phyloP scores from a whole-genome alignment of 2,888 invertebrate genomes.

The Drosophila fungiperda region DNA sequence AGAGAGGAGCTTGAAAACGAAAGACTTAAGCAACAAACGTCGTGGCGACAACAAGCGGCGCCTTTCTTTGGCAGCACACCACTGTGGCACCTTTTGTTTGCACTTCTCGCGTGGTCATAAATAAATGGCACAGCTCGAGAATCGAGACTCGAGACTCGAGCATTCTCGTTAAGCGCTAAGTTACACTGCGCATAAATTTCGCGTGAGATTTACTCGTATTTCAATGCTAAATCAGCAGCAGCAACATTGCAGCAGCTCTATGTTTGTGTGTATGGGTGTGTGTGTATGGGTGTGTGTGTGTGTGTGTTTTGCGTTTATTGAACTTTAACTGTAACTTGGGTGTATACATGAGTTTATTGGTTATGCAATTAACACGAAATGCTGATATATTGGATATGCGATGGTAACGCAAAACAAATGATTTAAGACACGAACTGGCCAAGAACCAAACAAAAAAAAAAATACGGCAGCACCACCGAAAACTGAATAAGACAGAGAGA shows the following conservation, averaged over 20 bases:
- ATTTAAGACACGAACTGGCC: conserved; percentile 74
- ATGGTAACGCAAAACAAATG: conserved; percentile 56
- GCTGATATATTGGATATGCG: conserved; percentile 36
- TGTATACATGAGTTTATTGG: conserved; percentile 56
- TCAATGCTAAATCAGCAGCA: conserved; percentile 48
- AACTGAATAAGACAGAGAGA: conserved; percentile 30
- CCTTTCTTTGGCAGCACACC: conserved; percentile 31
- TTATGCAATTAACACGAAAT: conserved; percentile 76
- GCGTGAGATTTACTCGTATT: conserved; percentile 57
- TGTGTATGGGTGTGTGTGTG: neutral
- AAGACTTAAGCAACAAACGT: conserved; percentile 52
- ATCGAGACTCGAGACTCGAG: conserved; percentile 10
- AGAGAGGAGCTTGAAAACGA: conserved; percentile 15
- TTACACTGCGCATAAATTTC: conserved; percentile 51
- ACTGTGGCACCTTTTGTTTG: conserved; percentile 52
- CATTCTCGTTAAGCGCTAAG: conserved; percentile 43
- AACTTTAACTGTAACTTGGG: conserved; percentile 64
- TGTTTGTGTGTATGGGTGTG: neutral
- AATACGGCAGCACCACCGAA: conserved; percentile 11
- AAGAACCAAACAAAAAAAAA: conserved; percentile 44
- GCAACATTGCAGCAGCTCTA: conserved; percentile 23
- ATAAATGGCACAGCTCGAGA: conserved; percentile 43
- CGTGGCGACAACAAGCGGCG: conserved; percentile 24
- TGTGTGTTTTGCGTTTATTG: conserved; percentile 69
- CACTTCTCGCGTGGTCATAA: conserved; percentile 60